Percentiles rank a stretch among this genome's conserved stretches.
Evolutionary conservation across 2,113 vertebrate species (phyloP).

Genomic region (Catharus minimus): DNA sequence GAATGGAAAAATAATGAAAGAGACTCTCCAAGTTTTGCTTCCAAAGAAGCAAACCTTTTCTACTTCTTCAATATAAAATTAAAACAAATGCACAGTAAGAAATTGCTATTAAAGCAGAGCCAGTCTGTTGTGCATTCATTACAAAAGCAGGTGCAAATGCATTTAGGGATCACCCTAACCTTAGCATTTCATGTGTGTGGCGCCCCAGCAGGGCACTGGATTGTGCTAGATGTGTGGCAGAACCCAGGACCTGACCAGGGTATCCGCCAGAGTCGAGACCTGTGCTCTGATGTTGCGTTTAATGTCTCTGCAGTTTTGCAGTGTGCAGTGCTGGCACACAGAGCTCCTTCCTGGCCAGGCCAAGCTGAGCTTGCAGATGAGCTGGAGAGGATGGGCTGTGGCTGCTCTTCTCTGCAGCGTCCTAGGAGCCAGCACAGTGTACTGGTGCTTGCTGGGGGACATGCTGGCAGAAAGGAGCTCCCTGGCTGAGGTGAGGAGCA

Average conservation of each 20-base stretch:
- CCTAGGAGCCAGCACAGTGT: rapidly evolving
- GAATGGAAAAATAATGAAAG: background rate
- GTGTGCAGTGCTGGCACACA: background rate
- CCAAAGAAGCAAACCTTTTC: background rate
- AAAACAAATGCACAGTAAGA: background rate
- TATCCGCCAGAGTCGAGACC: background rate
- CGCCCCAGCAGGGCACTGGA: rapidly evolving
- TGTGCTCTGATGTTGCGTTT: rapidly evolving
- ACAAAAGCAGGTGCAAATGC: background rate
- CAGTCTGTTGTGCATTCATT: background rate
- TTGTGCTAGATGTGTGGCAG: background rate
- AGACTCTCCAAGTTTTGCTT: background rate
- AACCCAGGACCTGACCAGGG: no score
- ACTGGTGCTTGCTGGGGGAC: background rate
- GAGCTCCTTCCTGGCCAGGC: background rate
- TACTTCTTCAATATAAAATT: background rate
- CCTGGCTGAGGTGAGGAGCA: background rate
- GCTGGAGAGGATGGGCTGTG: background rate
- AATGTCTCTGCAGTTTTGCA: background rate
- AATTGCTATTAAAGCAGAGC: background rate
- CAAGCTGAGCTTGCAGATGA: background rate
- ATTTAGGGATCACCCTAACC: background rate
- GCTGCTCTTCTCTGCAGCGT: background rate
- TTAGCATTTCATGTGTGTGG: rapidly evolving
- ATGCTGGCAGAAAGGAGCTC: background rate